Conservation (phyloP, 2,113 vertebrate species). For the Oxyruncus cristatus region DNA sequence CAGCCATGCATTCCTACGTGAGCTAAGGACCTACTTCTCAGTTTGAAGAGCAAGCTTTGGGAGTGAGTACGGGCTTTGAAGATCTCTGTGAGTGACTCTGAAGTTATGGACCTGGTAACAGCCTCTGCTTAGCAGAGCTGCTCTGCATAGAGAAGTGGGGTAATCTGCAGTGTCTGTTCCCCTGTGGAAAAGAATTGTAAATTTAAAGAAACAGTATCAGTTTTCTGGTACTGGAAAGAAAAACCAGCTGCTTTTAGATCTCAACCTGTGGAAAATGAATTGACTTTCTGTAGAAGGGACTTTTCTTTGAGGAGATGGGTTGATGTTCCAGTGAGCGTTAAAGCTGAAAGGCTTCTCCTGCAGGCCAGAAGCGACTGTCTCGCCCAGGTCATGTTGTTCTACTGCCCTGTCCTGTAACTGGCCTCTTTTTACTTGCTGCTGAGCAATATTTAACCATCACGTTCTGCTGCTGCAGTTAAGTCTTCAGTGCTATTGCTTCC, state of each 20-base stretch:
- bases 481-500: neutral
- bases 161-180: neutral
- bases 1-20: neutral
- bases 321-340: neutral
- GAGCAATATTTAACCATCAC: neutral
- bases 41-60: neutral
- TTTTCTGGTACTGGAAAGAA: neutral
- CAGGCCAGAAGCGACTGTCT: fast-evolving
- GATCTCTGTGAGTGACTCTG: neutral
- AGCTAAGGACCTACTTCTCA: neutral
- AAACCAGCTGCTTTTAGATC: neutral
- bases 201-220: neutral
- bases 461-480: neutral
- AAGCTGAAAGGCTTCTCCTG: neutral
- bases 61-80: neutral
- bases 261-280: neutral
- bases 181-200: neutral
- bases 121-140: neutral
- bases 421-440: neutral
- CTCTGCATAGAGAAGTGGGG: neutral
- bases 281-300: neutral
- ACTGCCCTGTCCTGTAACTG: neutral
- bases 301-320: neutral
- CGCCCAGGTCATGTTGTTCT: fast-evolving
- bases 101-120: neutral